Evolutionary conservation across 2,113 vertebrate genomes (phyloP), one percentile per base, ranked within the genome.

Genomic region (Lichenostomus cassidix): DNA sequence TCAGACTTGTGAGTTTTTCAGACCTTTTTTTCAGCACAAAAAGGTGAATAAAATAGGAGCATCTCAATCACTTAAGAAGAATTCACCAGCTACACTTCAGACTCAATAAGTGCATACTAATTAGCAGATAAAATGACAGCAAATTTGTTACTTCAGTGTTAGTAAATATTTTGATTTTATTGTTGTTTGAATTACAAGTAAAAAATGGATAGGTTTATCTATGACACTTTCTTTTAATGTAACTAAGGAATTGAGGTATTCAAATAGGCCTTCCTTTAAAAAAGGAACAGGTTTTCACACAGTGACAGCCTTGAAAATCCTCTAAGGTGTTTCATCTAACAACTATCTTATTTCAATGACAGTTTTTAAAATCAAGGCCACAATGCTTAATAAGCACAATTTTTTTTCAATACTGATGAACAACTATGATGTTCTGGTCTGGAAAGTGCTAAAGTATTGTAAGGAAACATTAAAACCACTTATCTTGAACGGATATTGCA

Each of bases 211-310:
- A 70, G 37, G 8, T 24, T 76, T 92, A 74, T 65, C 79, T 76
- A 62, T 41, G 62, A 85, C 23, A 59, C 28, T 65, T 81, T 78
- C 25, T 83, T 94, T 70, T 27, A 71, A 82, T 62, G 37, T 24
- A 92, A 15, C 64, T 82, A 71, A 79, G 49, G 41, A 85, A 47
- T 10, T 3, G 1, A 62, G 37, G 42, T 65, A 39, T 11, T 24
- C 41, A 73, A 46, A 68, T 52, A 87, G 31, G 28, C n/a, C 39
- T 83, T 53, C 75, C 46, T 84, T 55, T 71, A 12, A 22, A 64
- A 89, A 78, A 81, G 23, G 35, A 79, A 37, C 29, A 86, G 29
- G 20, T 95, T 94, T 93, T 87, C 50, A 87, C 83, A 92, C 29
- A 84, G 13, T 42, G 60, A 67, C n/a, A 78, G 90, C 41, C 91